Percentiles rank a stretch among this genome's conserved stretches.
phyloP scores from a whole-genome alignment of 2,797 vertebrate species.

The Glossophaga mutica region DNA sequence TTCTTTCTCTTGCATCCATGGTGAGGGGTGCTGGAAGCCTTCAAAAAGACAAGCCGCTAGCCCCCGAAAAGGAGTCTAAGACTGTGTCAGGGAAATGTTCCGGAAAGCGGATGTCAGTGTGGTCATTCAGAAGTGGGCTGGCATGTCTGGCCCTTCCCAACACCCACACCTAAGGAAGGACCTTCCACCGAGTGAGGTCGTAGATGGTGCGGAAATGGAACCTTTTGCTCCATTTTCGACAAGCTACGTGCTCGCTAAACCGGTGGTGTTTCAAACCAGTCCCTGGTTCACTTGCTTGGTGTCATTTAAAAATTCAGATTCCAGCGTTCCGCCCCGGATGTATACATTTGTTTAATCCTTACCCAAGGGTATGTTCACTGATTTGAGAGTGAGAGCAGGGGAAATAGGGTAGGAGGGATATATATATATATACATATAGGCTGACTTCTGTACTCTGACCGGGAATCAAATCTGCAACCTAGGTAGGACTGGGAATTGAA shows the following conservation, averaged over 20 bases:
- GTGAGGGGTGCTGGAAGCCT: not conserved
- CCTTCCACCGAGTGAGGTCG: not conserved
- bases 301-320: not conserved
- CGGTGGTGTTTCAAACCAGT: not conserved
- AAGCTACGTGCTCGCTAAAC: not conserved
- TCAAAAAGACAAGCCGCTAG: not conserved
- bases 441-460: too few relatives aligned
- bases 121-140: not conserved
- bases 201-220: too few relatives aligned
- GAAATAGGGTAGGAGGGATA: too few relatives aligned
- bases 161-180: not conserved
- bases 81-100: not conserved
- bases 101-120: too few relatives aligned
- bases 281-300: not conserved
- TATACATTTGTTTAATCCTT: not conserved
- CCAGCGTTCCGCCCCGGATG: rapidly evolving
- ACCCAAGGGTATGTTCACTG: too few relatives aligned
- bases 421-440: too few relatives aligned
- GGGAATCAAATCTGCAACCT: too few relatives aligned
- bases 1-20: not conserved
- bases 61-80: not conserved
- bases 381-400: too few relatives aligned
- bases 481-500: too few relatives aligned
- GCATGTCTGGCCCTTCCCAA: too few relatives aligned
- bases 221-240: not conserved